Percentiles rank a stretch among this genome's conserved stretches.
Evolutionary conservation across 2,888 invertebrate genomes (phyloP).

Genomic region (Nomada fabriciana): DNA sequence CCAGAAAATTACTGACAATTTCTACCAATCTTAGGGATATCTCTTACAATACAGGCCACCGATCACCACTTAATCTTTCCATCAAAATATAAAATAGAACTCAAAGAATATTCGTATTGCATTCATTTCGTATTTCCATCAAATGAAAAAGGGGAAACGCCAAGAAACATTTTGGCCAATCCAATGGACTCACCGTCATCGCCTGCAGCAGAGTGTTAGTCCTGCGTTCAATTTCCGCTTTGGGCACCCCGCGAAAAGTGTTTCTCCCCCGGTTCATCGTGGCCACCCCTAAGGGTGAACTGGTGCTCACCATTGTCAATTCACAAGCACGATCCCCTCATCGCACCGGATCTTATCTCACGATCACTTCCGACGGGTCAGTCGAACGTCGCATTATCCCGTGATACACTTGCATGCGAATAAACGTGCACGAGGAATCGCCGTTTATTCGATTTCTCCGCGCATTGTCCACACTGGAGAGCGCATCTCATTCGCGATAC

Average conservation of each 20-base stretch:
- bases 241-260: constrained; percentile 91
- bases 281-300: constrained; percentile 84
- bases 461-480: not conserved
- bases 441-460: not conserved
- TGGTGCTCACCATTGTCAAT: constrained; percentile 75
- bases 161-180: too few species aligned
- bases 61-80: too few species aligned
- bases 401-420: not conserved
- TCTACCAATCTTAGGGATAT: too few species aligned
- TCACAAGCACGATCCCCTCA: constrained; percentile 14
- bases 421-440: not conserved
- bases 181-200: constrained; percentile 90
- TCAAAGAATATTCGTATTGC: too few species aligned
- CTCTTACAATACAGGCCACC: too few species aligned
- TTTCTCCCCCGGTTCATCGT: constrained; percentile 85
- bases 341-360: not conserved
- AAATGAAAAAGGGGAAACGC: too few species aligned
- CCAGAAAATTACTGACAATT: too few species aligned
- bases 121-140: too few species aligned
- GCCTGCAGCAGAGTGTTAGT: constrained; percentile 90
- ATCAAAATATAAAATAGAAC: too few species aligned
- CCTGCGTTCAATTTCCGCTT: constrained; percentile 90
- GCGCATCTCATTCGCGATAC: not conserved
- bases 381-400: not conserved
- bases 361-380: not conserved